Conservation (phyloP, 1,140 invertebrate species). For the Microplitis mediator region DNA sequence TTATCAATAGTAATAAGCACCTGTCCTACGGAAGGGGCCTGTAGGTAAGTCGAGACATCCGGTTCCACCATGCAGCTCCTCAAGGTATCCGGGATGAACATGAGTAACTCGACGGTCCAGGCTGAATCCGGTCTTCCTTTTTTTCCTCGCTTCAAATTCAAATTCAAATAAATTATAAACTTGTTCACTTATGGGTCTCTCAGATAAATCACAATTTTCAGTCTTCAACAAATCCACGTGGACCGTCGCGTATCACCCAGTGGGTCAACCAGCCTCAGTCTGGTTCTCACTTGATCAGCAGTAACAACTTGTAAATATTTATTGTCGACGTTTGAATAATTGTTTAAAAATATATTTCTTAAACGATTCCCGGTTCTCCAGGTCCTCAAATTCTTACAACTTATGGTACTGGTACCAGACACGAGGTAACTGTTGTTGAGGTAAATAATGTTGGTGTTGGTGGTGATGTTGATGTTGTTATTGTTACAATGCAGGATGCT, state of each 20-base stretch:
- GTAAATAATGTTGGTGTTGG: constrained; percentile 3
- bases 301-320: no score
- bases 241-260: no score
- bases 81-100: constrained; percentile 80
- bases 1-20: constrained; percentile 57
- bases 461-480: constrained; percentile 20
- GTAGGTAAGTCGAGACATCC: constrained; percentile 81
- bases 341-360: no score
- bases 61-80: constrained; percentile 84
- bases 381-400: no score
- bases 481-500: constrained; percentile 26
- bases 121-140: constrained; percentile 33
- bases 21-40: constrained; percentile 81
- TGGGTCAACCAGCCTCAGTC: neutral
- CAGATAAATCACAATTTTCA: neutral
- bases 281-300: neutral
- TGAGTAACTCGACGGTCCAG: constrained; percentile 64
- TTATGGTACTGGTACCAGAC: no score
- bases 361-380: no score
- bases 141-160: no score
- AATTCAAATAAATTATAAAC: no score
- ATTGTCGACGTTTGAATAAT: no score
- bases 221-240: neutral
- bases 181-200: neutral
- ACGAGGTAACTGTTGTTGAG: no score